Conservation (phyloP, 2,888 invertebrate species). For the Coleophora deauratella region DNA sequence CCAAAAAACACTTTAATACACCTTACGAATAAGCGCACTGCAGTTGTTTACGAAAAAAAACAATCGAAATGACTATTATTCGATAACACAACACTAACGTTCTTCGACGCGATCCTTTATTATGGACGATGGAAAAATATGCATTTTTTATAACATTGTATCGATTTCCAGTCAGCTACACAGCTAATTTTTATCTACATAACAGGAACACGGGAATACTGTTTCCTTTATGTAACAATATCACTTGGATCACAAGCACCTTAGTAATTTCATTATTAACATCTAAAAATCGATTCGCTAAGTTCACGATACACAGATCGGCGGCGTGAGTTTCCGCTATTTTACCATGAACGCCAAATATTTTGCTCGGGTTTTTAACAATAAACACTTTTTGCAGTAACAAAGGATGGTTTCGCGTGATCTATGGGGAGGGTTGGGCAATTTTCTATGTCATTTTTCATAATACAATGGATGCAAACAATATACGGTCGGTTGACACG, state of each 20-base stretch:
- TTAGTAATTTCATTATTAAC: constrained; percentile 72
- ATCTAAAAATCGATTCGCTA: constrained; percentile 72
- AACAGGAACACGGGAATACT: constrained; percentile 33
- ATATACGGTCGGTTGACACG: constrained; percentile 27
- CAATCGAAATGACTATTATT: constrained; percentile 15
- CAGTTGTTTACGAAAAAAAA: constrained; percentile 22
- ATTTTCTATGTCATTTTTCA: constrained; percentile 55
- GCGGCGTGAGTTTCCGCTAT: constrained; percentile 63
- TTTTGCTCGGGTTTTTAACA: constrained; percentile 19
- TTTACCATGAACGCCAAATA: constrained; percentile 42
- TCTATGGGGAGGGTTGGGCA: constrained; percentile 26
- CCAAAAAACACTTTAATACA: constrained; percentile 20
- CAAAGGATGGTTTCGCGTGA: constrained; percentile 24
- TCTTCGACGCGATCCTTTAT: constrained; percentile 52
- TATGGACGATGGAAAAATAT: constrained; percentile 63
- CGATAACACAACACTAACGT: constrained; percentile 33
- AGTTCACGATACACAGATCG: constrained; percentile 63
- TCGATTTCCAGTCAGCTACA: constrained; percentile 45
- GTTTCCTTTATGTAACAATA: constrained; percentile 47
- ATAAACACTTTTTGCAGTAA: constrained; percentile 23
- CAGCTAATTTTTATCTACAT: constrained; percentile 25
- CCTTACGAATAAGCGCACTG: constrained; percentile 39
- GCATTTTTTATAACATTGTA: constrained; percentile 69
- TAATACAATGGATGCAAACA: constrained; percentile 64
- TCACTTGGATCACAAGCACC: constrained; percentile 60